A percentile compares a stretch with the other conserved stretches of the same genome.
Evolutionary conservation across 23 tunicate genomes (phyloP).

Genomic region (Corella eumyota): DNA sequence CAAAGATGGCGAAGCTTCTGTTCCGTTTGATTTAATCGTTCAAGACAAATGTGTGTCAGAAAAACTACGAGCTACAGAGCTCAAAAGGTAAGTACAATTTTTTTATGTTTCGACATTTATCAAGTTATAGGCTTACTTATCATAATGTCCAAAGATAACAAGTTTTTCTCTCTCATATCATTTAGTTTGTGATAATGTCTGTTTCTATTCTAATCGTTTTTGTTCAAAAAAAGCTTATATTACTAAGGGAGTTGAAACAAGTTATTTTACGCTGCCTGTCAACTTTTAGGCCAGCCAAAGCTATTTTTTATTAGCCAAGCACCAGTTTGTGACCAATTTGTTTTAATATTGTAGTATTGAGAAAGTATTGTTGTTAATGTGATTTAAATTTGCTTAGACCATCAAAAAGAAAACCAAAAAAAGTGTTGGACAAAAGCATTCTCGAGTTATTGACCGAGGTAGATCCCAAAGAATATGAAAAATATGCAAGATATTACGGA

Average conservation of each 20-base stretch:
- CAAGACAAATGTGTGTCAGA: slow-evolving; percentile 39
- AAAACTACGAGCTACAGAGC: slow-evolving; percentile 57
- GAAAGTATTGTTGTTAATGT: background rate
- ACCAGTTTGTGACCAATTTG: too few relatives aligned
- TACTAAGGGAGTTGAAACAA: too few relatives aligned
- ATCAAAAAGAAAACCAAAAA: slow-evolving; percentile 41
- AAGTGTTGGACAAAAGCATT: slow-evolving; percentile 26
- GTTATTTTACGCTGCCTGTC: too few relatives aligned
- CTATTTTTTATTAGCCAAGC: too few relatives aligned
- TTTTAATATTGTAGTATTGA: too few relatives aligned
- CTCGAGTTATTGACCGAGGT: slow-evolving; percentile 67
- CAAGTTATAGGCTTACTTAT: background rate
- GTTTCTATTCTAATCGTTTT: too few relatives aligned
- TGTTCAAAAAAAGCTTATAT: too few relatives aligned
- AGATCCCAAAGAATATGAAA: slow-evolving; percentile 94
- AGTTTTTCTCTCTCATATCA: too few relatives aligned
- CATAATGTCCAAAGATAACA: too few relatives aligned
- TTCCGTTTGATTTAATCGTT: slow-evolving; percentile 63
- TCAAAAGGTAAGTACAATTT: slow-evolving; percentile 43
- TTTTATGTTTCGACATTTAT: background rate
- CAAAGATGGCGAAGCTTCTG: slow-evolving; percentile 70
- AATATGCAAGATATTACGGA: slow-evolving; percentile 79
- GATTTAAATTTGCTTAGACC: slow-evolving; percentile 12
- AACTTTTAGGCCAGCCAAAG: too few relatives aligned
- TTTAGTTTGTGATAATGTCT: too few relatives aligned